These are phyloP conservation scores for Myotis lucifugus DNA, from an alignment of 2,113 vertebrate genomes.

Conservation along the genomic window DNA sequence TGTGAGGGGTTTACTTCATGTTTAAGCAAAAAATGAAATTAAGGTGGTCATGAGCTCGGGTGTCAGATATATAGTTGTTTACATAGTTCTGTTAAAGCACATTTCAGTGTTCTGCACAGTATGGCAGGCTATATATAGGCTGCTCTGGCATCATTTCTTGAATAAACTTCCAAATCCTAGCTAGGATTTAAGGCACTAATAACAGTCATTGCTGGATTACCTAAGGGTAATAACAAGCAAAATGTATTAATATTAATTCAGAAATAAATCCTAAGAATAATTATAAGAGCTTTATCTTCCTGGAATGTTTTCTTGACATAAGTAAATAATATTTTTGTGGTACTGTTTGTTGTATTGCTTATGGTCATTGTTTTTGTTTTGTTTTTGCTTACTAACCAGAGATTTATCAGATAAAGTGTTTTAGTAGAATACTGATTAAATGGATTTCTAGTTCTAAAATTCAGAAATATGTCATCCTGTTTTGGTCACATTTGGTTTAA, in stretches of 20 bases:
- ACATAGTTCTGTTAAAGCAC: slow-evolving; percentile 15
- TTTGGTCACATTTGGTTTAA: background rate
- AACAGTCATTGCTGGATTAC: slow-evolving; percentile 2
- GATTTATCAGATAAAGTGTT: slow-evolving; percentile 2
- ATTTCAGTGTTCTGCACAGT: slow-evolving; percentile 46
- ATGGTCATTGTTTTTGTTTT: background rate
- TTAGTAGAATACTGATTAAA: slow-evolving; percentile 17
- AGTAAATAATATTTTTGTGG: background rate
- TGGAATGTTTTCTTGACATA: slow-evolving; percentile 10
- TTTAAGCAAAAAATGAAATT: slow-evolving; percentile 11
- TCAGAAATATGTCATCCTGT: background rate
- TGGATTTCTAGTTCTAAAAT: background rate
- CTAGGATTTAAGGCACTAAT: slow-evolving; percentile 62
- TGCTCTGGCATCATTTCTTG: slow-evolving; percentile 52
- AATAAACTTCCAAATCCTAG: slow-evolving; percentile 36
- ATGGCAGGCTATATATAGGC: background rate
- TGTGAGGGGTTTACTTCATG: background rate
- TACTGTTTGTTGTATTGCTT: slow-evolving; percentile 4
- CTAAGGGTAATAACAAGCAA: slow-evolving; percentile 3
- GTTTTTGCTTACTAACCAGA: background rate
- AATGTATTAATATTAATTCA: background rate
- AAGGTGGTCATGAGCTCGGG: background rate
- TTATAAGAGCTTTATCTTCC: background rate
- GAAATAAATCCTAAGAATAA: slow-evolving; percentile 18
- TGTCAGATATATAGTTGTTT: background rate